Evolutionary conservation across 2,888 invertebrate genomes (phyloP), one percentile per base, ranked within the genome.

Genomic region (Nymphalis urticae): DNA sequence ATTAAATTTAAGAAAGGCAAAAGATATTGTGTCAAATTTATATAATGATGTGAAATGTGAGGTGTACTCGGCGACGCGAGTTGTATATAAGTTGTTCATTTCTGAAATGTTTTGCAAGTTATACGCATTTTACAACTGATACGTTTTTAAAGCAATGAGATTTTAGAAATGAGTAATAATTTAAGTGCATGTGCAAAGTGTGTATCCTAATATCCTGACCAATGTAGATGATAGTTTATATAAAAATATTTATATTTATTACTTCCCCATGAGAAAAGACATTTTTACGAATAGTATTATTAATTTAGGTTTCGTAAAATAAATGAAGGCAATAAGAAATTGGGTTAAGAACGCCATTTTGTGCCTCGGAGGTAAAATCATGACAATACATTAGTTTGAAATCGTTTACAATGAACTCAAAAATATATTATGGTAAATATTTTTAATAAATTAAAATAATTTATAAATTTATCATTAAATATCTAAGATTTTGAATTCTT

Each of bases 211-310:
- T n/a, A 85, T 84, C 89, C 90, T 82, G 92, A 92, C 92, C 92
- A 92, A 92, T 86, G 84, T 91, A 90, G 88, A 79, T 83, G 77
- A 84, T 90, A 90, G 88, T 83, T 83, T 83, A 85, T 85, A 86
- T 81, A 79, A 82, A 82, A 84, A 81, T 86, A 88, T 86, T 85
- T 89, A 90, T 92, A 91, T 92, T 90, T 90, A 90, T 90, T 85
- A 88, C 82, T 87, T 86, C 85, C 89, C 88, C 85, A 84, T 79
- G 80, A 85, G 58, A 88, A 90, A 92, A 92, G 92, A 92, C 92
- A 92, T 92, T 92, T 92, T 92, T 92, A 92, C 92, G 90, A 88
- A 92, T 90, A 92, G 92, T 92, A 92, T 92, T 92, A 92, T 89
- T 92, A 92, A 89, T 90, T 86, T 90, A 91, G 90, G 89, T 82